phyloP scores from a whole-genome alignment of 1,140 invertebrate genomes.

The Apocrypta bakeri region DNA sequence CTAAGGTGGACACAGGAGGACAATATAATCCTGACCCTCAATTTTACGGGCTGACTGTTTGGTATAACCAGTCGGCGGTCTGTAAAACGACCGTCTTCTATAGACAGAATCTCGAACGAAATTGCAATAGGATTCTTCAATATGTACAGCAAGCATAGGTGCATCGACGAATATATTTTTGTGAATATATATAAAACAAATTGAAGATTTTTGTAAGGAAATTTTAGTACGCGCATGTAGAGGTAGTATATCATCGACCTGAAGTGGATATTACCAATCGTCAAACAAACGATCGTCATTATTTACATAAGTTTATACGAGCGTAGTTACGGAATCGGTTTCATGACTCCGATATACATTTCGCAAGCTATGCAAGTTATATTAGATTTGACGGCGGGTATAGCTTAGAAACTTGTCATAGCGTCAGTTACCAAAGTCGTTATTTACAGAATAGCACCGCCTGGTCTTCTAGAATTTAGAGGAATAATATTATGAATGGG shows the following conservation, averaged over 20 bases:
- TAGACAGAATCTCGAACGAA: slow-evolving; percentile 49
- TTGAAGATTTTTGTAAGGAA: background rate
- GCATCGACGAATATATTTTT: too few species aligned
- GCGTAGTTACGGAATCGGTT: background rate
- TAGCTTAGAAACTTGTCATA: too few species aligned
- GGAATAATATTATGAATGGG: slow-evolving; percentile 30
- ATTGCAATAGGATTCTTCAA: slow-evolving; percentile 49
- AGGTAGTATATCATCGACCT: too few species aligned
- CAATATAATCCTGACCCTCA: slow-evolving; percentile 62
- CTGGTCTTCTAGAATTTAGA: background rate
- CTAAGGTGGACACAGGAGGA: slow-evolving; percentile 55
- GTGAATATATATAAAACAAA: background rate
- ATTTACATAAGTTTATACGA: background rate
- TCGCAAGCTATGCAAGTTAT: background rate
- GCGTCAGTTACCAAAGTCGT: slow-evolving; percentile 13
- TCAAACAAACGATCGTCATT: background rate
- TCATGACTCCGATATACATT: background rate
- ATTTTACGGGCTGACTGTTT: slow-evolving; percentile 63
- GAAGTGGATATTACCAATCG: too few species aligned
- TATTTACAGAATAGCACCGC: background rate
- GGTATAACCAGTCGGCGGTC: slow-evolving; percentile 54
- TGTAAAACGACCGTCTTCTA: slow-evolving; percentile 54
- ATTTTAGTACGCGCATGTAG: too few species aligned
- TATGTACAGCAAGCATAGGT: background rate
- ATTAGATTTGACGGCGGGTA: background rate